phyloP scores from a whole-genome alignment of 2,888 invertebrate species.

The Trisateles emortualis region DNA sequence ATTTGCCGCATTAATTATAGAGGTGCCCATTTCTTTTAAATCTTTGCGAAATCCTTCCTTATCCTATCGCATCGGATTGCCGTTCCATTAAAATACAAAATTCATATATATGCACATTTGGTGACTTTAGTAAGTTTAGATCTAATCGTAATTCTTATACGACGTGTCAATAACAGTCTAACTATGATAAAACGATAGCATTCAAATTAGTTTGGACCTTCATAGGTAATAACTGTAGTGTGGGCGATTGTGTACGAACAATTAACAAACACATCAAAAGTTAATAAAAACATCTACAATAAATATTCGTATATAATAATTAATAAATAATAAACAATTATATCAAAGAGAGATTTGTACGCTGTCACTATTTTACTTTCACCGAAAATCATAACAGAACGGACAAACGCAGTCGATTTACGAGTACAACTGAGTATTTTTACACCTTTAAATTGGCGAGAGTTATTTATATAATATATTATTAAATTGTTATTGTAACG shows the following conservation, averaged over 20 bases:
- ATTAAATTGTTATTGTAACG: conserved; percentile 41
- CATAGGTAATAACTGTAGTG: conserved; percentile 16
- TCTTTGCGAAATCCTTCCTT: too few relatives aligned
- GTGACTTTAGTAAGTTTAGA: too few relatives aligned
- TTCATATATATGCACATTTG: too few relatives aligned
- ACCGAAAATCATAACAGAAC: conserved; percentile 48
- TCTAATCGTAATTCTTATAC: too few relatives aligned
- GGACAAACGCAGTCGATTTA: conserved; percentile 31
- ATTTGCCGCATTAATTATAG: too few relatives aligned
- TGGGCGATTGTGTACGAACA: conserved; percentile 18
- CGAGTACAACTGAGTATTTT: conserved; percentile 25
- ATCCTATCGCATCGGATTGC: too few relatives aligned
- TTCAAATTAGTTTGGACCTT: conserved; percentile 8
- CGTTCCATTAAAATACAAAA: too few relatives aligned
- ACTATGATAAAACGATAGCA: neutral
- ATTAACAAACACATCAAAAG: conserved; percentile 27
- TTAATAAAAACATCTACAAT: conserved; percentile 29
- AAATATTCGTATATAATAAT: conserved; percentile 34
- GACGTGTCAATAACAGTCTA: too few relatives aligned
- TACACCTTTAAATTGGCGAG: conserved; percentile 41
- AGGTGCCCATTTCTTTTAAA: too few relatives aligned
- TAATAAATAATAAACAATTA: conserved; percentile 44
- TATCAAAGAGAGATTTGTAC: conserved; percentile 40
- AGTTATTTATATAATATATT: conserved; percentile 22
- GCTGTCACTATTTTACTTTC: conserved; percentile 46